Conservation (phyloP, 2,113 vertebrate species). For the Chaetodon trifascialis region DNA sequence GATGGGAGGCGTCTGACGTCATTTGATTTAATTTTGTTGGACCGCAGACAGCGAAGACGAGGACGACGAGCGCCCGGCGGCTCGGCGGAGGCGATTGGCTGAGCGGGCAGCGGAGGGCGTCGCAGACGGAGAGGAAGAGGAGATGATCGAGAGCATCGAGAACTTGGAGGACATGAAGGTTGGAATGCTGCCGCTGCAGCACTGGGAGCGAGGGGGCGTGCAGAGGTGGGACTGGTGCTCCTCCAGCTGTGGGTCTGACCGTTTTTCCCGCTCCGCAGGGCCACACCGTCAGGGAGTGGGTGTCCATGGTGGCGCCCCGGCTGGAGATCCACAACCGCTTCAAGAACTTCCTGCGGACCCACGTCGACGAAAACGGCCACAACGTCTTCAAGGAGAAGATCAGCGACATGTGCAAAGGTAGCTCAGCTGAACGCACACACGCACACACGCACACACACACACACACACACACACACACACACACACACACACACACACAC, state of each 20-base stretch:
- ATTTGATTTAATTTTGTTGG: too few relatives aligned
- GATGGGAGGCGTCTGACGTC: too few relatives aligned
- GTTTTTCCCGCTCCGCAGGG: constrained; percentile 73
- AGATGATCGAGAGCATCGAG: constrained; percentile 99
- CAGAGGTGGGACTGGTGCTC: not conserved
- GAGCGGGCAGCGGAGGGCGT: constrained; percentile 91
- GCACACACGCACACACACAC: too few relatives aligned
- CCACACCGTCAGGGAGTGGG: constrained; percentile 96
- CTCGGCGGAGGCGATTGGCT: constrained; percentile 88
- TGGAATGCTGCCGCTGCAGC: not conserved
- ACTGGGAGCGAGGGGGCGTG: not conserved
- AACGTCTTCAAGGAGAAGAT: constrained; percentile 99
- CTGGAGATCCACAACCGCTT: constrained; percentile 99
- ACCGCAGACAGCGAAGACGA: constrained; percentile 94
- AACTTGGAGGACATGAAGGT: constrained; percentile 98
- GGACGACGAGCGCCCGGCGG: constrained; percentile 90
- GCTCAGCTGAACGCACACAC: accelerated
- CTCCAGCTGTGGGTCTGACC: not conserved
- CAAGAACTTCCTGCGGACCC: constrained; percentile 97
- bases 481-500: too few relatives aligned
- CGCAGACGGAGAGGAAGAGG: constrained; percentile 90
- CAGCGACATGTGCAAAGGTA: constrained; percentile 99
- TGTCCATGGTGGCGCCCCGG: constrained; percentile 94
- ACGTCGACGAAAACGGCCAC: constrained; percentile 95
- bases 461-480: too few relatives aligned